Base-by-base conservation (phyloP, 2,113 vertebrate genomes). In the Phaetusa simplex region DNA sequence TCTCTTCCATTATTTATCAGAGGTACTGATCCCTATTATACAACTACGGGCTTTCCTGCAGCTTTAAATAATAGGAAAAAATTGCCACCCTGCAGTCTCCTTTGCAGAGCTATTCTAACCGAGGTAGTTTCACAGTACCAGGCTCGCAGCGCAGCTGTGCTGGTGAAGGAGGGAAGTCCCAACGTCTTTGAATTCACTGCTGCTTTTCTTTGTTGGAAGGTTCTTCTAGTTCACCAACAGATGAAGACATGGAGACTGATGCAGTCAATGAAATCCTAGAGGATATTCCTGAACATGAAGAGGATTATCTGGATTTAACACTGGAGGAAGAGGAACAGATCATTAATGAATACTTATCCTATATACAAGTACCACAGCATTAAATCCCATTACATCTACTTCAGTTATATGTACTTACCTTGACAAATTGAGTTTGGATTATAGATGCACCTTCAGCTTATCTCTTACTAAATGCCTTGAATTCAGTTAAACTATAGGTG, bases 271-370 rank as follows among this genome's bases (percentile, higher is more conserved):
- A 99, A 96, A 98, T 99, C 23, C 56, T 99, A 91, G 99, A 99
- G 72, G 99, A 99, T 96, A 99, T 99, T 47, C 98, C 99, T 9
- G 98, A 98, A 30, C 99, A 99, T 0, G 99, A 99, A 95, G 99
- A 99, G 78, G 99, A 99, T 80, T 99, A 99, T 91, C 98, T 99
- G 58, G 99, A 99, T 96, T 98, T 99, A 82, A 99, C 99, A 1
- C 98, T 99, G 93, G 99, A 99, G 91, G 99, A 99, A 23, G 99
- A 99, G 94, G 98, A 97, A 15, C 90, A 98, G 61, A 98, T 99
- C 64, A 99, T 99, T 69, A 96, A 96, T 14, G 97, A 98, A 93
- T 98, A 99, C 91, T 98, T 99, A 96, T 98, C 97, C 62, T 98
- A 98, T 34, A 92, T 98, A 65, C 97, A 98, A 72, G 76, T 93